Base-by-base conservation (phyloP, 2,888 invertebrate genomes). In the Nomada lathburiana region DNA sequence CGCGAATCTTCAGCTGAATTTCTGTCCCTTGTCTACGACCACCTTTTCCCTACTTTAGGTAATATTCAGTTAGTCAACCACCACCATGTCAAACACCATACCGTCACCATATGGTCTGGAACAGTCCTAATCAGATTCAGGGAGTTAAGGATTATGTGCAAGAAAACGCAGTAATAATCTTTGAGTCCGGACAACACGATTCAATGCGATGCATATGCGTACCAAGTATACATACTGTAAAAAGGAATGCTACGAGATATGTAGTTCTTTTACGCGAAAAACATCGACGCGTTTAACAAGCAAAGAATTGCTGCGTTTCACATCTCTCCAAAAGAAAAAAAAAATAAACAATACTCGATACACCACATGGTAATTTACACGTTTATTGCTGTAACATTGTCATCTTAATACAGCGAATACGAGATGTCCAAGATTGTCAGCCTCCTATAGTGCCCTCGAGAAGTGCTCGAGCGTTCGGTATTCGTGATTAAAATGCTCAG, bases 91-190 rank as follows among this genome's bases (percentile, higher is more conserved):
- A 63, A 47, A 47, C 26, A 59, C 26, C n/a, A 87, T 89, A 85
- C 85, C 83, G 73, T 87, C 88, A 88, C 88, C 89, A 85, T 84
- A 65, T 69, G 74, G 93, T 93, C 94, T 94, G 94, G 94, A 94
- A 94, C 94, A 94, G 93, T 93, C 94, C 94, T 93, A 94, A 94
- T 94, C 94, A 94, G 94, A 93, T 93, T 92, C 88, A 90, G 89
- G 88, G 91, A 90, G 84, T 91, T 83, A 85, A 88, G 93, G 89
- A 88, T 86, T 86, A 84, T 63, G 42, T 64, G 77, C 89, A 67
- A 84, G 80, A 92, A 92, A 93, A 93, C 90, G 92, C 92, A 93
- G 91, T 89, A 92, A 93, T 89, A 62, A 57, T 77, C 68, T 75
- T 75, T 73, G 57, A 71, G 18, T 73, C 59, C 44, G 57, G n/a